Base-by-base conservation (phyloP, 2,888 invertebrate species). In the Microctonus hyperodae region DNA sequence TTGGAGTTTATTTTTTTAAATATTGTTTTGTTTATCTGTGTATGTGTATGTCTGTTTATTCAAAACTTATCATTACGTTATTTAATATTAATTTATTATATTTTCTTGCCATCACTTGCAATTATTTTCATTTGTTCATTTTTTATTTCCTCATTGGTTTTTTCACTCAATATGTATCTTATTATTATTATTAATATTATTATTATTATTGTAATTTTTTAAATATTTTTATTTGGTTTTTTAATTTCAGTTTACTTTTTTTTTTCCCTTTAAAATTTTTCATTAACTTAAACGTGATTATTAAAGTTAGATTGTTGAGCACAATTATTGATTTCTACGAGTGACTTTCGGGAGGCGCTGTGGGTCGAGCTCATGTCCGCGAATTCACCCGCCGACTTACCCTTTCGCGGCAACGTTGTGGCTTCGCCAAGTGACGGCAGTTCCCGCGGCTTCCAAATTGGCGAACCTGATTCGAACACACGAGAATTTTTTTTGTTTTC, bases 371-470 rank as follows among this genome's bases (percentile, higher is more conserved):
- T 83, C 82, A 86, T 85, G 76, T 86, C 87, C 82, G 81, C 80
- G 72, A 83, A 83, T 72, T 84, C 83, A 70, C 79, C 76, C 57
- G 79, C 81, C 73, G 83, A 81, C 69, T 87, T 86, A 83, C 87
- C 88, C 85, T 89, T 88, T 79, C 89, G 87, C 79, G 89, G 89
- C 83, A 89, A 86, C 68, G 89, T 89, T 78, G 87, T 87, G 78
- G 89, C 87, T 85, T 89, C 89, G 72, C 87, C 86, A 80, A 88
- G 85, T 81, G 87, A 87, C 58, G 85, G 85, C 78, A 87, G 83
- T 89, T 96, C 95, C 88, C 96, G 92, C 88, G 96, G 96, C 90
- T 97, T 97, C 97, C 97, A 97, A 88, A 97, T 94, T 86, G 97
- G 97, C 87, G 97, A 97, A 88, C 96, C 96, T 92, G 91, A 67